Evolutionary conservation across 2,888 invertebrate species (phyloP).

Genomic region (Chalcosyrphus nemorum): DNA sequence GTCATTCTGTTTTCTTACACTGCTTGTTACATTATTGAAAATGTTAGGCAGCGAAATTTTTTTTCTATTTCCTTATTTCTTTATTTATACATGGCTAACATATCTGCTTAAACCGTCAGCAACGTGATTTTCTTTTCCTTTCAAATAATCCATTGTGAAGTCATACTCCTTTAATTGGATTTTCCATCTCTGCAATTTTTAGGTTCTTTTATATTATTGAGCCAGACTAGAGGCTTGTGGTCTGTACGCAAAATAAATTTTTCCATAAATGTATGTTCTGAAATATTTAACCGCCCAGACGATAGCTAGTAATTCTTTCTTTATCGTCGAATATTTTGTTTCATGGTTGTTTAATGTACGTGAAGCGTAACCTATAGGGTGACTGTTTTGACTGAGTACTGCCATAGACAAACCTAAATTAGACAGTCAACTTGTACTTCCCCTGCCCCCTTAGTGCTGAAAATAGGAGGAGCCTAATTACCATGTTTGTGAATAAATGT

Average conservation of each 20-base stretch:
- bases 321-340: slow-evolving; percentile 43
- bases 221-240: slow-evolving; percentile 58
- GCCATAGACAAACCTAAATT: no score
- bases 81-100: background rate
- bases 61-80: background rate
- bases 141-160: slow-evolving; percentile 59
- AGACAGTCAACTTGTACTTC: no score
- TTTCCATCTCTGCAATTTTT: slow-evolving; percentile 33
- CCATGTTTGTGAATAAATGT: no score
- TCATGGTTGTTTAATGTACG: slow-evolving; percentile 66
- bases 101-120: background rate
- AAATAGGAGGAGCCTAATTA: no score
- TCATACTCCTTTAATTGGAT: slow-evolving; percentile 74
- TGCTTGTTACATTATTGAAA: background rate
- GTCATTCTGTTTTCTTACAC: background rate
- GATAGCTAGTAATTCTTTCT: slow-evolving; percentile 64
- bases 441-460: no score
- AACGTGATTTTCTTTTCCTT: background rate
- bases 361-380: slow-evolving; percentile 59
- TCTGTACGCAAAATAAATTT: slow-evolving; percentile 54
- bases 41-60: background rate
- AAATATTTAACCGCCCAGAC: slow-evolving; percentile 67
- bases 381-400: slow-evolving; percentile 54
- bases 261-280: slow-evolving; percentile 57
- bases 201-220: slow-evolving; percentile 24